These are phyloP conservation scores for Eupithecia vulgata DNA, from an alignment of 2,888 invertebrate genomes.

Conservation along the genomic window DNA sequence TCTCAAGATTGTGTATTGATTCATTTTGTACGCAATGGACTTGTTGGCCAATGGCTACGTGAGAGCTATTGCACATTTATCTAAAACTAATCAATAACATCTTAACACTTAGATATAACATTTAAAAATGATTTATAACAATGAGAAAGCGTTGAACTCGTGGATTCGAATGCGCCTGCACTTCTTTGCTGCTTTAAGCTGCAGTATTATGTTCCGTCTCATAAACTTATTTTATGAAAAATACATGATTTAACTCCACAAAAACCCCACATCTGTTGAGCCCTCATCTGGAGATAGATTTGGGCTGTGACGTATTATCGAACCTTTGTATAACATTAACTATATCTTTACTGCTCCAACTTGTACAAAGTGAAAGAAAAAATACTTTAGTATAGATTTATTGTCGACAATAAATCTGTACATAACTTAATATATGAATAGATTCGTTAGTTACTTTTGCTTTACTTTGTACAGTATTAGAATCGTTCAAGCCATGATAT, in stretches of 20 bases:
- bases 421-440: background rate
- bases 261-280: too few relatives aligned
- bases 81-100: conserved; percentile 28
- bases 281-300: too few relatives aligned
- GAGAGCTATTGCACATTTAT: conserved; percentile 23
- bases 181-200: conserved; percentile 2
- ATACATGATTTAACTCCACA: too few relatives aligned
- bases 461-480: background rate
- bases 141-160: conserved; percentile 20
- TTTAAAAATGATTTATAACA: conserved; percentile 34
- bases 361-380: background rate
- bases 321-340: too few relatives aligned
- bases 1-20: background rate
- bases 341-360: too few relatives aligned
- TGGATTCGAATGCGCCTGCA: conserved; percentile 11
- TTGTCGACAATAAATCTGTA: background rate
- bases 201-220: background rate
- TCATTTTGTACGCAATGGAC: conserved; percentile 26
- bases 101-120: conserved; percentile 30
- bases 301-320: too few relatives aligned
- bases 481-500: background rate
- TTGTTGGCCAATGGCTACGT: conserved; percentile 10
- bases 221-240: background rate
- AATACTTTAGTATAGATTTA: background rate
- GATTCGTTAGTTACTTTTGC: background rate